phyloP scores from a whole-genome alignment of 2,113 vertebrate species.

The Callospermophilus lateralis region DNA sequence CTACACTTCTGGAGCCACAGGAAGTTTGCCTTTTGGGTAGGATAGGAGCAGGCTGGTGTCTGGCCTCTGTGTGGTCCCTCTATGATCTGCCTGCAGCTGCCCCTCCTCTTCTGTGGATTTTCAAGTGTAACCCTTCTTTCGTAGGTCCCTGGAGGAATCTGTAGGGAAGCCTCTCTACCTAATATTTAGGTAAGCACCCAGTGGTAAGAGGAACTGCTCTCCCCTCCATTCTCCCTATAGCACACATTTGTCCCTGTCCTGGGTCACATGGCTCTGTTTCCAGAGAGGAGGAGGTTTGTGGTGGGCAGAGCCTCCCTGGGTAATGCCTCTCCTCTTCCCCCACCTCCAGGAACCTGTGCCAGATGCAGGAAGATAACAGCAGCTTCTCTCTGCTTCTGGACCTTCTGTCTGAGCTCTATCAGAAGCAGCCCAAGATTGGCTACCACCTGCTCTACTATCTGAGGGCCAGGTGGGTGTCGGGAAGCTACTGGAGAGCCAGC shows the following conservation, averaged over 20 bases:
- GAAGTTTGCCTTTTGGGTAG: not conserved
- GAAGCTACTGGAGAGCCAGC: not conserved
- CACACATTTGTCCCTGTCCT: not conserved
- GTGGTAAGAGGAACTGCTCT: rapidly evolving
- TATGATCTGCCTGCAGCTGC: not conserved
- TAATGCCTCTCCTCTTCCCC: not conserved
- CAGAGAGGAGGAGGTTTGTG: not conserved
- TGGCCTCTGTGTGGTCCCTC: not conserved
- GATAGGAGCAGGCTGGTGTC: not conserved
- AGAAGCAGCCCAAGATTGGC: slow-evolving; percentile 99
- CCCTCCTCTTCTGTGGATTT: not conserved
- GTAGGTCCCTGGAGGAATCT: slow-evolving; percentile 97
- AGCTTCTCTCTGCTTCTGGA: slow-evolving; percentile 96
- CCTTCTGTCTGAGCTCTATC: slow-evolving; percentile 96
- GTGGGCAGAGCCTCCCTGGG: not conserved
- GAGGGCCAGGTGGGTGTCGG: slow-evolving; percentile 92
- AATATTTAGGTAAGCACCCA: slow-evolving; percentile 90
- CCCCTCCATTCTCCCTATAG: not conserved
- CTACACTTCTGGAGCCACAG: not conserved
- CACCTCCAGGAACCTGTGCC: slow-evolving; percentile 93
- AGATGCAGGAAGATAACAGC: slow-evolving; percentile 98
- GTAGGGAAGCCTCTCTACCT: slow-evolving; percentile 97
- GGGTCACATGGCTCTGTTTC: not conserved
- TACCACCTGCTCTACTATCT: slow-evolving; percentile 98
- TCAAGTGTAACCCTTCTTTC: not conserved